These are phyloP conservation scores for Drosophila nasuta DNA, from an alignment of 1,140 invertebrate species.

Conservation along the genomic window DNA sequence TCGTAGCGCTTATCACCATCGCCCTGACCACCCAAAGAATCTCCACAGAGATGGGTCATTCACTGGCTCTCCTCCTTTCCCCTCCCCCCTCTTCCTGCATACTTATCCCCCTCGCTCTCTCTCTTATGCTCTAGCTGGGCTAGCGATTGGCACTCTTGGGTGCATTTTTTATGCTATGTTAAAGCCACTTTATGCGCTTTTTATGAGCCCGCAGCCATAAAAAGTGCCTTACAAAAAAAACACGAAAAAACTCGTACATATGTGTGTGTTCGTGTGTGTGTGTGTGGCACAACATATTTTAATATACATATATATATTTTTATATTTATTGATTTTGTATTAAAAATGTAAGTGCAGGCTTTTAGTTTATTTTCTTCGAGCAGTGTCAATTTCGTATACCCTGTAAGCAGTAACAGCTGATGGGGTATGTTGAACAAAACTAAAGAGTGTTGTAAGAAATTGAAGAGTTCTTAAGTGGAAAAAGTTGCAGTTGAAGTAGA, in stretches of 20 bases:
- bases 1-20: slow-evolving; percentile 16
- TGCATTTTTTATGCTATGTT: slow-evolving; percentile 79
- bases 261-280: slow-evolving; percentile 9
- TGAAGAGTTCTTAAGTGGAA: not conserved
- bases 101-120: not conserved
- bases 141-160: slow-evolving; percentile 67
- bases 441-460: not conserved
- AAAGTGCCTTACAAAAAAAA: slow-evolving; percentile 61
- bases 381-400: slow-evolving; percentile 41
- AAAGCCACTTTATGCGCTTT: slow-evolving; percentile 81
- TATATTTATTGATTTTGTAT: slow-evolving; percentile 82
- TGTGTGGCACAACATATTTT: slow-evolving; percentile 43
- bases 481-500: not conserved
- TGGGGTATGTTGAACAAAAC: not conserved
- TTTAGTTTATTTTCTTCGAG: slow-evolving; percentile 64
- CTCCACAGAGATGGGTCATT: slow-evolving; percentile 19
- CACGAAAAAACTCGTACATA: slow-evolving; percentile 13
- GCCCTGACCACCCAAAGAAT: slow-evolving; percentile 21
- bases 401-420: not conserved
- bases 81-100: not conserved
- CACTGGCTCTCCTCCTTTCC: not conserved
- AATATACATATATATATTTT: slow-evolving; percentile 54
- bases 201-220: slow-evolving; percentile 78
- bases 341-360: slow-evolving; percentile 79
- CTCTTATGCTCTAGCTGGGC: not conserved